phyloP scores from a whole-genome alignment of 2,888 invertebrate species.

The Osmoderma eremita region DNA sequence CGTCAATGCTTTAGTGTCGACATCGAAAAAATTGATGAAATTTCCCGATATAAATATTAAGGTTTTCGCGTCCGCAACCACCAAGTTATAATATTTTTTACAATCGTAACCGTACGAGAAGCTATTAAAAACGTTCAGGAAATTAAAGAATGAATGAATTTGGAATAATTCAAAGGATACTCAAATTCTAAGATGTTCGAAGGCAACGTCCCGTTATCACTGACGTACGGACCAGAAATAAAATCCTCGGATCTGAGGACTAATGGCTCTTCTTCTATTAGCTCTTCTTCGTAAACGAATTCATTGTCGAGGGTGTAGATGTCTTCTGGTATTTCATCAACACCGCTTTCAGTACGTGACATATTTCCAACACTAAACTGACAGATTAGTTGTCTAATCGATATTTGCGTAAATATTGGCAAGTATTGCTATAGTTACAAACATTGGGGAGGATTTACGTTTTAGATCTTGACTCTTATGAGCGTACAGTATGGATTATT shows the following conservation, averaged over 20 bases:
- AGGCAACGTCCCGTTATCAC: constrained; percentile 68
- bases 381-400: constrained; percentile 10
- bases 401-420: constrained; percentile 1
- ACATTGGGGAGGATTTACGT: too few relatives aligned
- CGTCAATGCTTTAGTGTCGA: constrained; percentile 71
- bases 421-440: constrained; percentile 12
- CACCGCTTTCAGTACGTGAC: constrained; percentile 51
- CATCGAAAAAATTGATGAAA: constrained; percentile 79
- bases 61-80: constrained; percentile 77
- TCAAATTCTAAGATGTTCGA: constrained; percentile 71
- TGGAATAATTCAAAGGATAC: constrained; percentile 70
- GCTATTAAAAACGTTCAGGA: constrained; percentile 62
- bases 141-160: not conserved
- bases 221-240: constrained; percentile 68
- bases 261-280: constrained; percentile 44
- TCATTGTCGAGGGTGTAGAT: constrained; percentile 32
- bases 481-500: too few relatives aligned
- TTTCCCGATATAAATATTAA: constrained; percentile 86
- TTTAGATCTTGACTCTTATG: too few relatives aligned
- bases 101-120: constrained; percentile 90
- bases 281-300: constrained; percentile 44
- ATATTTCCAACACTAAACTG: constrained; percentile 40
- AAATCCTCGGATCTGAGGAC: constrained; percentile 65
- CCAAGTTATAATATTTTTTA: constrained; percentile 81
- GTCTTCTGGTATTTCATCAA: constrained; percentile 50